A percentile compares a stretch with the other conserved stretches of the same genome.
Evolutionary conservation across 2,888 invertebrate species (phyloP).

Genomic region (Patella depressa): DNA sequence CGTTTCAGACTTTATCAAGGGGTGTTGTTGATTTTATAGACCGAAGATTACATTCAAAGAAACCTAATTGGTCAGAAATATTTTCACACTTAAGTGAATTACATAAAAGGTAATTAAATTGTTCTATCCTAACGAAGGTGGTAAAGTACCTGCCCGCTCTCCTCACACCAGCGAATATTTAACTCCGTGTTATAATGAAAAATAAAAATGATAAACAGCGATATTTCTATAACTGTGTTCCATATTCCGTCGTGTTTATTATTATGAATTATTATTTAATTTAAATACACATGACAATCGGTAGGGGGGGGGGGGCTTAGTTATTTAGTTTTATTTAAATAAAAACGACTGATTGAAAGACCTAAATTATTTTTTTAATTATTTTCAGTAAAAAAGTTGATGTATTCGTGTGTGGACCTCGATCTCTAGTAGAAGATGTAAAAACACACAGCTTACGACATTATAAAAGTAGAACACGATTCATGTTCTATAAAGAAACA

Average conservation of each 20-base stretch:
- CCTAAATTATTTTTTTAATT: not conserved
- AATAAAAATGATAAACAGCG: too few species aligned
- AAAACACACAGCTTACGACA: not conserved
- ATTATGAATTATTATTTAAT: too few species aligned
- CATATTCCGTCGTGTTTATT: too few species aligned
- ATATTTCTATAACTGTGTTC: too few species aligned
- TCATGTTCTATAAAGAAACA: not conserved
- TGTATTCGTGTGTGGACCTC: constrained; percentile 35
- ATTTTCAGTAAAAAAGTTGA: constrained; percentile 31
- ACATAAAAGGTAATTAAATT: not conserved
- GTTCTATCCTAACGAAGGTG: too few species aligned
- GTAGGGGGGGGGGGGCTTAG: too few species aligned
- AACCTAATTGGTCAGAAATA: constrained; percentile 5
- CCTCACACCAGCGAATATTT: too few species aligned
- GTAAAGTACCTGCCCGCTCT: too few species aligned
- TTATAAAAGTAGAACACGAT: not conserved
- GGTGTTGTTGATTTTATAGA: constrained; percentile 1
- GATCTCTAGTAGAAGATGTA: not conserved
- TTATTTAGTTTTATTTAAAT: too few species aligned
- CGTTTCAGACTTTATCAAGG: not conserved
- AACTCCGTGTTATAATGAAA: too few species aligned
- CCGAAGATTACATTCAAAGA: not conserved
- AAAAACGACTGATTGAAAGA: not conserved
- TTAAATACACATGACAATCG: too few species aligned
- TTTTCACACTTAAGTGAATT: not conserved